Percentiles rank a stretch among this genome's conserved stretches.
Conservation (phyloP, 2,113 vertebrate species). For the pig (Sus scrofa) region DNA sequence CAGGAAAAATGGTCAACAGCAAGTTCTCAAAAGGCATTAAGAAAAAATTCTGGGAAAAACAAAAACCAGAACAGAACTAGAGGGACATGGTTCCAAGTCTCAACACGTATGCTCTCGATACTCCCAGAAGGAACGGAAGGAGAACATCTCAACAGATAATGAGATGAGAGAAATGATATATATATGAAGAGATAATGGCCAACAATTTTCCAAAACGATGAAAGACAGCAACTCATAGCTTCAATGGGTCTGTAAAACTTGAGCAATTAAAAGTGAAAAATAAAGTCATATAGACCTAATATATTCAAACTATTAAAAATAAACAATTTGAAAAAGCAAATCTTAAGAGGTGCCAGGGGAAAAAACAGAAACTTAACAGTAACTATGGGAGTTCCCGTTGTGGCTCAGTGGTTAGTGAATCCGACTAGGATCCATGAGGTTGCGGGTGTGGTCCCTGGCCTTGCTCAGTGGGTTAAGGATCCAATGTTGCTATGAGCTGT, state of each 20-base stretch:
- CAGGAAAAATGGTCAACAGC: background rate
- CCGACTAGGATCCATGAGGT: too few species aligned
- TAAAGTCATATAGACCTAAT: background rate
- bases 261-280: background rate
- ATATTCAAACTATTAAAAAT: background rate
- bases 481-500: too few species aligned
- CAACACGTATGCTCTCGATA: background rate
- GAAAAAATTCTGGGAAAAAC: background rate
- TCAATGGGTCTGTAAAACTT: background rate
- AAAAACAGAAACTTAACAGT: background rate
- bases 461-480: too few species aligned
- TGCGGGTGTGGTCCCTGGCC: too few species aligned
- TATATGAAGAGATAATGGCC: background rate
- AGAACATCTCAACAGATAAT: background rate
- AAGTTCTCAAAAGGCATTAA: background rate
- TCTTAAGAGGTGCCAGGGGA: background rate
- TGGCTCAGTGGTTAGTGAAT: too few species aligned
- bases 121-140: background rate
- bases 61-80: background rate
- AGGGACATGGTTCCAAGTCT: background rate
- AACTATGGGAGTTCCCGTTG: too few species aligned
- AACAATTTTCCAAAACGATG: conserved; percentile 12
- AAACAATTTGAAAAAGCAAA: background rate
- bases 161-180: background rate
- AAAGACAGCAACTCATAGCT: background rate